phyloP scores from a whole-genome alignment of 2,888 invertebrate genomes.

The Yponomeuta cagnagella region DNA sequence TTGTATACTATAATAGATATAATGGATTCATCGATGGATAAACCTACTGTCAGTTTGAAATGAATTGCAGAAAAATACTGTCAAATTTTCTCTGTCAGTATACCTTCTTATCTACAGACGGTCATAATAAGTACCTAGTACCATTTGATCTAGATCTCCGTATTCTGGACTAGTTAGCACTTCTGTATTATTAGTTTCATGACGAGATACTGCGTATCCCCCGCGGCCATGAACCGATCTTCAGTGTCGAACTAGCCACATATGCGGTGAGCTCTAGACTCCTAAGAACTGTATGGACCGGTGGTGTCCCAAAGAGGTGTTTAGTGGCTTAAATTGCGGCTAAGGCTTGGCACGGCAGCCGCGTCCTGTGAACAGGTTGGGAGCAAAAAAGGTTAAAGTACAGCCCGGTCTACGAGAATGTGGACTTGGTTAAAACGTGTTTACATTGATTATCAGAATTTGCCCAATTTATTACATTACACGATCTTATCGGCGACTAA shows the following conservation, averaged over 20 bases:
- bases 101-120: no score
- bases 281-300: neutral
- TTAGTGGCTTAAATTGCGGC: slow-evolving; percentile 37
- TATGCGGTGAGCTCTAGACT: neutral
- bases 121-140: no score
- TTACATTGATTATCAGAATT: neutral
- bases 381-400: slow-evolving; percentile 75
- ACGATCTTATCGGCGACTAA: no score
- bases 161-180: neutral
- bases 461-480: no score
- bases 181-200: slow-evolving; percentile 25
- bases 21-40: no score
- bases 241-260: slow-evolving; percentile 18
- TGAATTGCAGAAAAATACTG: no score
- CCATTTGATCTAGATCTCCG: no score
- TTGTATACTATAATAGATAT: no score
- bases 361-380: slow-evolving; percentile 68
- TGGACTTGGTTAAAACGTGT: neutral
- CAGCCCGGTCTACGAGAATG: slow-evolving; percentile 24
- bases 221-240: slow-evolving; percentile 70
- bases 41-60: no score
- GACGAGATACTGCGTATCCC: slow-evolving; percentile 63
- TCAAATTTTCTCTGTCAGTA: no score
- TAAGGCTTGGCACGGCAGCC: slow-evolving; percentile 49
- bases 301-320: neutral